Conservation (phyloP, 2,113 vertebrate genomes). For the Lampris incognitus region DNA sequence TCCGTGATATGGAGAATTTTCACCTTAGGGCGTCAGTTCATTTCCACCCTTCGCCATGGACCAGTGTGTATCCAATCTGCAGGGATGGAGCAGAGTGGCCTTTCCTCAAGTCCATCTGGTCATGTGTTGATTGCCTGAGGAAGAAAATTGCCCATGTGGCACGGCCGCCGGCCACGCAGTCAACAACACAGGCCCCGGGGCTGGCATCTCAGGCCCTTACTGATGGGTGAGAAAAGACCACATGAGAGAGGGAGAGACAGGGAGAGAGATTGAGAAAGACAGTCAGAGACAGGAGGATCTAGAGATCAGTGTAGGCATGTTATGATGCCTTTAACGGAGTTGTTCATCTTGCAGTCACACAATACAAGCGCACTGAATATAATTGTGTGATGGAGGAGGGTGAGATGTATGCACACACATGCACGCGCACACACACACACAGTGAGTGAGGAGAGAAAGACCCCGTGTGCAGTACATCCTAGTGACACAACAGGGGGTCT, state of each 20-base stretch:
- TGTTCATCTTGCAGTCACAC: slow-evolving; percentile 3
- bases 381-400: neutral
- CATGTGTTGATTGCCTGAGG: slow-evolving; percentile 59
- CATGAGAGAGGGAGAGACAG: slow-evolving; percentile 1
- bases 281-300: neutral
- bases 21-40: slow-evolving; percentile 22
- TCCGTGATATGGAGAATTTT: slow-evolving; percentile 5
- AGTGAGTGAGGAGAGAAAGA: neutral
- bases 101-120: slow-evolving; percentile 55
- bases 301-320: neutral
- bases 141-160: slow-evolving; percentile 39
- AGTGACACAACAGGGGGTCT: neutral
- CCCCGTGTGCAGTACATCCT: neutral
- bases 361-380: neutral
- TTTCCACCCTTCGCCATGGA: slow-evolving; percentile 26
- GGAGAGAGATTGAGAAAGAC: neutral
- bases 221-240: neutral
- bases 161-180: slow-evolving; percentile 1
- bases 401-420: neutral
- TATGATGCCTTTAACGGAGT: slow-evolving; percentile 8
- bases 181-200: slow-evolving; percentile 15
- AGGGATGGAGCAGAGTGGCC: slow-evolving; percentile 47
- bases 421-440: too few relatives aligned
- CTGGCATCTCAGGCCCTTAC: slow-evolving; percentile 23
- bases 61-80: slow-evolving; percentile 48